Evolutionary conservation across 2,888 invertebrate species (phyloP), one percentile per base, ranked within the genome.

Genomic region (Branchellion lobata): DNA sequence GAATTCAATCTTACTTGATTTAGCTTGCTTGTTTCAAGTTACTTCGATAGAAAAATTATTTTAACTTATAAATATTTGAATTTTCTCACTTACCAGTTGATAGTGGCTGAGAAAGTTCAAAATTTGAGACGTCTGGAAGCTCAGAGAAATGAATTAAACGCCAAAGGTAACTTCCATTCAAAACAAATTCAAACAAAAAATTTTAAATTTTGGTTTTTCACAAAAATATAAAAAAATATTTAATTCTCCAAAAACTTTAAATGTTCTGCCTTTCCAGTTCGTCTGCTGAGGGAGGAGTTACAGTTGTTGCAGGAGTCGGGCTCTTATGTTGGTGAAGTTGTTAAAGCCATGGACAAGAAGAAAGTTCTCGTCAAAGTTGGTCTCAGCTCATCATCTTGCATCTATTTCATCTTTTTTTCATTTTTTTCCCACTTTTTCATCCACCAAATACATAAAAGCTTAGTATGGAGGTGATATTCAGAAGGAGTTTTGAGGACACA

Each of bases 301-400:
- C 97, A 98, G 89, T 90, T 98, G 34, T 90, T 99, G 18, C 91
- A 91, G 84, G 99, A 99, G 86, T 99, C 99, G 87, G 99, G 99
- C 21, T 97, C 97, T 27, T 98, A 99, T 89, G 99, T 99, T 1
- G 99, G 99, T 14, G 99, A 99, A 89, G 98, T 99, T 2, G 97
- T 98, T 0, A 98, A 99, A 87, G 96, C 97, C 0, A 99, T 99
- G 98, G 99, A 99, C 88, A 99, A 99, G 88, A 99, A 99, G 89
- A 99, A 99, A 88, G 98, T 99, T 0, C 90, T 99, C 0, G 98
- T 99, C 0, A 99, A 99, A 90, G 89, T 90, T 76, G 80, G 81
- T 82, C 18, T 57, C 24, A 24, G 5, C 21, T 57, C 18, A 14
- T 47, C n/a, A n/a, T n/a, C 47, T 47, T 14, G 47, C 8, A 14